Conservation (phyloP, 2,888 invertebrate genomes). For the Tillus elongatus region DNA sequence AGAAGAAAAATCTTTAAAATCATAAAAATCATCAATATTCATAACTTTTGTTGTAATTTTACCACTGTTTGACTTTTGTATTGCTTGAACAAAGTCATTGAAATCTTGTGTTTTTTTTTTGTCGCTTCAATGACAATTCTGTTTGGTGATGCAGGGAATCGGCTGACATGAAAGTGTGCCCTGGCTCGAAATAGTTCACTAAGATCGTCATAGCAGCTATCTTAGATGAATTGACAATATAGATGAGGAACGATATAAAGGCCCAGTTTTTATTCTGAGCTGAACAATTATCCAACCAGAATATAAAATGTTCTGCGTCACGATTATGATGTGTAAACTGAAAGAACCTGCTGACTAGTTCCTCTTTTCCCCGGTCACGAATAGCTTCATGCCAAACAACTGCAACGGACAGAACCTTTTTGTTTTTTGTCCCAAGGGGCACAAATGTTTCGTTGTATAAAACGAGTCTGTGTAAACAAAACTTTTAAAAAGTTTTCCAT, state of each 20-base stretch:
- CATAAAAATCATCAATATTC: slow-evolving; percentile 6
- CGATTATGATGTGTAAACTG: slow-evolving; percentile 16
- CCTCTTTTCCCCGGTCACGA: slow-evolving; percentile 6
- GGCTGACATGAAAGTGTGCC: slow-evolving; percentile 30
- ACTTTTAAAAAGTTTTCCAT: slow-evolving; percentile 12
- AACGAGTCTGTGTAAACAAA: slow-evolving; percentile 10
- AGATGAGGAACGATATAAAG: slow-evolving; percentile 15
- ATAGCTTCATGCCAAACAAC: slow-evolving; percentile 10
- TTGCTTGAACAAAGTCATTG: slow-evolving; percentile 7
- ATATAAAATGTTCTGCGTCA: slow-evolving; percentile 17
- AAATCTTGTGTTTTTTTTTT: slow-evolving; percentile 7
- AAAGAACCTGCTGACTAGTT: slow-evolving; percentile 9
- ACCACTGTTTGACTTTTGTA: slow-evolving; percentile 6
- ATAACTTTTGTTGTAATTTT: slow-evolving; percentile 7
- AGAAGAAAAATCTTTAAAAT: slow-evolving; percentile 8
- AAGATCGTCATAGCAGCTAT: slow-evolving; percentile 9
- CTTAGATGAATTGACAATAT: slow-evolving; percentile 14
- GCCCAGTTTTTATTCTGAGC: slow-evolving; percentile 20
- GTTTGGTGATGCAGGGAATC: slow-evolving; percentile 31
- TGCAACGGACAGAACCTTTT: background rate
- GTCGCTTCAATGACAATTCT: slow-evolving; percentile 24
- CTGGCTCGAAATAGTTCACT: slow-evolving; percentile 23
- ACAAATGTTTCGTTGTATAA: slow-evolving; percentile 12
- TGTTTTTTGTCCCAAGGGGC: slow-evolving; percentile 5
- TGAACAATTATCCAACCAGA: slow-evolving; percentile 22